Conservation (phyloP, 1,140 invertebrate species). For the Ceratitis capitata region DNA sequence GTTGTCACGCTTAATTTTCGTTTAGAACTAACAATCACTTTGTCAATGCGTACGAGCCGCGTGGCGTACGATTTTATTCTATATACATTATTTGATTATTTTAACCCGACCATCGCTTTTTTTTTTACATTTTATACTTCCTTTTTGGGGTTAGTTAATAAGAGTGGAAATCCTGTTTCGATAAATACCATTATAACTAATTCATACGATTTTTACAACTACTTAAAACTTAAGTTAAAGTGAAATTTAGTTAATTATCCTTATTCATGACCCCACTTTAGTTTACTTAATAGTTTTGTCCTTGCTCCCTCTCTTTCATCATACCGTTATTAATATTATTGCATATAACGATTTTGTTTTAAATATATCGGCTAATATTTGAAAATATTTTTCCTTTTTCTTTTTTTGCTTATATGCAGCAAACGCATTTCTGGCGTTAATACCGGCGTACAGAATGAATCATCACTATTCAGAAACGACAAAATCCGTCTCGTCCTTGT, state of each 20-base stretch:
- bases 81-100: background rate
- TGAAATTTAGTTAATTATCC: background rate
- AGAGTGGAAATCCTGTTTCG: background rate
- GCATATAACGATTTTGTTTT: background rate
- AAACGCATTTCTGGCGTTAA: background rate
- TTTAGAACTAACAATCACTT: background rate
- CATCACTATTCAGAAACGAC: slow-evolving; percentile 58
- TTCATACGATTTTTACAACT: slow-evolving; percentile 28
- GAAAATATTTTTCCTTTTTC: background rate
- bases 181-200: slow-evolving; percentile 16
- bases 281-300: background rate
- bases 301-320: background rate
- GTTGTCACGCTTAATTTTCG: background rate
- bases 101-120: background rate
- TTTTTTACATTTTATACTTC: background rate
- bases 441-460: background rate
- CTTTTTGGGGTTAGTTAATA: background rate
- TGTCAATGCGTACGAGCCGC: background rate
- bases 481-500: slow-evolving; percentile 58
- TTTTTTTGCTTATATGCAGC: background rate
- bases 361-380: slow-evolving; percentile 25
- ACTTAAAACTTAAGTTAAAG: background rate
- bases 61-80: background rate
- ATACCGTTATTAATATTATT: background rate
- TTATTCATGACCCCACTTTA: background rate